Conservation (phyloP, 2,888 invertebrate species). For the Fabriciana adippe region DNA sequence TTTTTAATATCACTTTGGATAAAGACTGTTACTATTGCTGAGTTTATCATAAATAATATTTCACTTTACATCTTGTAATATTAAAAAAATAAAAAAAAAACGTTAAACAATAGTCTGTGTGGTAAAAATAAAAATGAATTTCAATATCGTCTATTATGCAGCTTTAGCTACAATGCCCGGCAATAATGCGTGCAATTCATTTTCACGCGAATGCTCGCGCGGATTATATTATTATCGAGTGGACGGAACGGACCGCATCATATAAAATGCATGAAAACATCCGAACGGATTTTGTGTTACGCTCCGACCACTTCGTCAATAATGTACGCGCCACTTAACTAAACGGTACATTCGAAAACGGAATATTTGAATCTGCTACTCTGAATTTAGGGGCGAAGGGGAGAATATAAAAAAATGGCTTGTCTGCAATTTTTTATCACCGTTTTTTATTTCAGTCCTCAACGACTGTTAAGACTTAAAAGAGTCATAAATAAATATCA, state of each 20-base stretch:
- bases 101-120: neutral
- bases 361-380: slow-evolving; percentile 11
- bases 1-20: slow-evolving; percentile 16
- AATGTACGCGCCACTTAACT: slow-evolving; percentile 31
- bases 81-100: neutral
- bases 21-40: slow-evolving; percentile 2
- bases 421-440: neutral
- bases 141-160: slow-evolving; percentile 19
- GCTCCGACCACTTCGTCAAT: slow-evolving; percentile 29
- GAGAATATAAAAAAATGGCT: slow-evolving; percentile 3
- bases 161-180: slow-evolving; percentile 20
- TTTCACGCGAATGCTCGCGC: slow-evolving; percentile 29
- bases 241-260: slow-evolving; percentile 32
- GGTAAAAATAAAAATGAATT: slow-evolving; percentile 11
- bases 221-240: slow-evolving; percentile 35
- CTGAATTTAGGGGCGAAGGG: neutral
- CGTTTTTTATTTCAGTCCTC: neutral
- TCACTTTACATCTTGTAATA: too few relatives aligned
- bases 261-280: slow-evolving; percentile 38
- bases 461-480: too few relatives aligned
- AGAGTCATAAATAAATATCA: neutral
- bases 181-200: slow-evolving; percentile 28
- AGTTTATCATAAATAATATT: too few relatives aligned
- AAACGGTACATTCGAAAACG: slow-evolving; percentile 24
- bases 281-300: slow-evolving; percentile 31